These are phyloP conservation scores for Helicolenus hilgendorfi DNA, from an alignment of 2,797 vertebrate genomes.

Conservation along the genomic window DNA sequence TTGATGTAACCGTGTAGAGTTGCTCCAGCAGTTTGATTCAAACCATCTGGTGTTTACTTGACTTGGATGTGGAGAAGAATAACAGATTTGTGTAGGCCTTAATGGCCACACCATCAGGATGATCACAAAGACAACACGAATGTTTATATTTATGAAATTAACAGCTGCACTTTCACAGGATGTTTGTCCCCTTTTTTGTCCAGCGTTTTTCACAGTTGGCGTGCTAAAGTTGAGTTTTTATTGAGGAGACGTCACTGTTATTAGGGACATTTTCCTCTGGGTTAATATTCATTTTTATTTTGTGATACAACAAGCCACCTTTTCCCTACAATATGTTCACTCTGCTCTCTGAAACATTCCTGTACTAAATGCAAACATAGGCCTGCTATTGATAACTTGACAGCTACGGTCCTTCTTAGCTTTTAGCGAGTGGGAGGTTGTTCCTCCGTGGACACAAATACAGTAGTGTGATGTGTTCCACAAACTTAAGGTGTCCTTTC, in stretches of 20 bases:
- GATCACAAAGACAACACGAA: neutral
- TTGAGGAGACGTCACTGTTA: neutral
- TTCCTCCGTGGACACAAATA: constrained; percentile 57
- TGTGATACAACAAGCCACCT: neutral
- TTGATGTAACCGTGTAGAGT: constrained; percentile 16
- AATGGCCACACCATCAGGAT: neutral
- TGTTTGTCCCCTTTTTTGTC: neutral
- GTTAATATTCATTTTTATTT: constrained; percentile 11
- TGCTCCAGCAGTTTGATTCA: constrained; percentile 47
- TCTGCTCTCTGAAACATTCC: constrained; percentile 9
- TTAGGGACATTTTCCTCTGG: neutral
- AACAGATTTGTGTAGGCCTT: neutral
- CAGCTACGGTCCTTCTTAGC: constrained; percentile 19
- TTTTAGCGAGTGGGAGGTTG: constrained; percentile 22
- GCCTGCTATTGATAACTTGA: constrained; percentile 73
- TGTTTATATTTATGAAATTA: neutral
- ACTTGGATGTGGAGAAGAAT: neutral
- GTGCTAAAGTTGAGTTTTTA: neutral
- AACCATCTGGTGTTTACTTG: constrained; percentile 64
- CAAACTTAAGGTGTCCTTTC: constrained; percentile 52
- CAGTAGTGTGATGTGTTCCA: constrained; percentile 78
- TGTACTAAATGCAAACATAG: constrained; percentile 45
- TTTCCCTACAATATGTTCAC: neutral
- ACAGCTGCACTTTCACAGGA: neutral
- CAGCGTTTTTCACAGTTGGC: neutral